These are phyloP conservation scores for Platygyra sinensis DNA, from an alignment of 64 coral and sea anemone species.

Conservation along the genomic window DNA sequence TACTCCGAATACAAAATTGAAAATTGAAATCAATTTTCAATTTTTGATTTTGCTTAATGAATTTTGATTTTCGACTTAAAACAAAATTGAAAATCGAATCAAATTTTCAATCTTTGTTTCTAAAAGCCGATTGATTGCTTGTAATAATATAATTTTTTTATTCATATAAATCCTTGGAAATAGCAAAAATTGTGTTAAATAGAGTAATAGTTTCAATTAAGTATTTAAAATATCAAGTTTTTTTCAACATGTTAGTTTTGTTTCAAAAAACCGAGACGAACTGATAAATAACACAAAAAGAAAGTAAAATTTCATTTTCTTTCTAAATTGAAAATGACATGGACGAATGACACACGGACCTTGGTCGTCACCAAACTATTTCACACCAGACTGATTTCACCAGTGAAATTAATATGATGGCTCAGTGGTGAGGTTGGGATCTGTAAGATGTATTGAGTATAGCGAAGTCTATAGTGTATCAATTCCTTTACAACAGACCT, in stretches of 20 bases:
- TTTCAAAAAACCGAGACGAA: neutral
- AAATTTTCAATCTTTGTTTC: slow-evolving; percentile 3
- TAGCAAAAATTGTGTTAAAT: neutral
- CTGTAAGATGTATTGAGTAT: too few species aligned
- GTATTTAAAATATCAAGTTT: neutral
- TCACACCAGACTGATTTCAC: too few species aligned
- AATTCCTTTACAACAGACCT: too few species aligned
- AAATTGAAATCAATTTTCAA: slow-evolving; percentile 6
- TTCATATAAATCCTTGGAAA: neutral
- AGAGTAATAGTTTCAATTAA: neutral
- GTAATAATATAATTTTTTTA: neutral
- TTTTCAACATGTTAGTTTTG: neutral
- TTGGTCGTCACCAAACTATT: too few species aligned
- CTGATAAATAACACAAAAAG: neutral
- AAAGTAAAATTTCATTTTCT: neutral
- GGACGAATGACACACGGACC: slow-evolving; percentile 27
- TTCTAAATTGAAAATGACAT: slow-evolving; percentile 14
- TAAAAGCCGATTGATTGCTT: too few species aligned
- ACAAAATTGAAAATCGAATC: neutral
- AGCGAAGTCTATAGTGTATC: too few species aligned
- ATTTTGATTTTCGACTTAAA: slow-evolving; percentile 4
- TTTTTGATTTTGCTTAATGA: neutral
- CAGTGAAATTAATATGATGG: too few species aligned
- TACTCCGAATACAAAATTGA: too few species aligned
- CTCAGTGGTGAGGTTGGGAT: too few species aligned